These are phyloP conservation scores for Cyanistes caeruleus DNA, from an alignment of 2,113 vertebrate species.

Conservation along the genomic window DNA sequence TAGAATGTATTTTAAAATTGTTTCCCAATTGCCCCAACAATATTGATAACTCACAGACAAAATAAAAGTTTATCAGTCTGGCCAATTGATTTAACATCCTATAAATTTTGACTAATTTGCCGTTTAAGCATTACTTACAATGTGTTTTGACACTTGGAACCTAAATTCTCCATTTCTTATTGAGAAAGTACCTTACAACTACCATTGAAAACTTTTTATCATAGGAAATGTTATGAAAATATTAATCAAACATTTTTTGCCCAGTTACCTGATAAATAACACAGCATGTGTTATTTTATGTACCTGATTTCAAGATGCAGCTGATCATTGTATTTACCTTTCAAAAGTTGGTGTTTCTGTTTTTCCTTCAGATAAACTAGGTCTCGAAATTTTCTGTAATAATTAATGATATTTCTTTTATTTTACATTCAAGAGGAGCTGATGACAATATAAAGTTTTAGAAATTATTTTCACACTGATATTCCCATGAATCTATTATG, in stretches of 20 bases:
- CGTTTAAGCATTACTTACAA: neutral
- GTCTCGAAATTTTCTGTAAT: slow-evolving; percentile 66
- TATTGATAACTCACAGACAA: neutral
- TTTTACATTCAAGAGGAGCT: slow-evolving; percentile 28
- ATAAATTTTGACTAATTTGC: neutral
- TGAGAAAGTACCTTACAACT: neutral
- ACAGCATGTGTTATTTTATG: neutral
- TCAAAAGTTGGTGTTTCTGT: slow-evolving; percentile 42
- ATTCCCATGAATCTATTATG: neutral
- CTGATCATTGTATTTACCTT: slow-evolving; percentile 65
- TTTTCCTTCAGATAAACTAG: slow-evolving; percentile 54
- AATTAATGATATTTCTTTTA: slow-evolving; percentile 41
- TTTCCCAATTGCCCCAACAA: neutral
- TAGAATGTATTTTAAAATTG: neutral
- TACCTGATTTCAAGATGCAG: slow-evolving; percentile 35
- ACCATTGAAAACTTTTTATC: neutral
- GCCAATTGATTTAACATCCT: neutral
- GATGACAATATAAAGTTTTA: neutral
- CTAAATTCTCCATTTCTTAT: neutral
- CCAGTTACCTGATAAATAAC: slow-evolving; percentile 41
- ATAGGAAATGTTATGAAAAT: neutral
- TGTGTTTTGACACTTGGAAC: neutral
- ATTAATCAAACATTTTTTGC: neutral
- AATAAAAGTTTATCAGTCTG: too few species aligned
- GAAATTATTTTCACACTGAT: neutral